Evolutionary conservation across 2,888 invertebrate species (phyloP).

Genomic region (Hanleya hanleyi): DNA sequence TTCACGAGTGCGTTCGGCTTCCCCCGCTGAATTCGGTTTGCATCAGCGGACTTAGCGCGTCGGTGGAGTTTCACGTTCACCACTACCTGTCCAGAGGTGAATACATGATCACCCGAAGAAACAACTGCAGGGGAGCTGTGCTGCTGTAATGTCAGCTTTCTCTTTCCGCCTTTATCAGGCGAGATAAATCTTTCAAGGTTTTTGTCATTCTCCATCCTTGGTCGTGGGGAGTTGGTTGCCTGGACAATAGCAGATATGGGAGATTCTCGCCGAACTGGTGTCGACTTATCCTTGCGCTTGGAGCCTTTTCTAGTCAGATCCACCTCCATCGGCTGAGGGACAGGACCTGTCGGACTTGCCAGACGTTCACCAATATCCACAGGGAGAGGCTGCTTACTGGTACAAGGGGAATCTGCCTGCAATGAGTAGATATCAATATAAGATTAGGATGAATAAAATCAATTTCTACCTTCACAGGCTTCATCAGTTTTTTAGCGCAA

Average conservation of each 20-base stretch:
- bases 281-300: neutral
- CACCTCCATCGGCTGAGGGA: neutral
- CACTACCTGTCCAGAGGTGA: too few relatives aligned
- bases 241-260: slow-evolving; percentile 34
- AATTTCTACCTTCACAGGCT: too few relatives aligned
- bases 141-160: neutral
- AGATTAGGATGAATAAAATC: too few relatives aligned
- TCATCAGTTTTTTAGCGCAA: too few relatives aligned
- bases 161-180: neutral
- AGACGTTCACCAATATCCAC: slow-evolving; percentile 47
- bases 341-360: slow-evolving; percentile 38
- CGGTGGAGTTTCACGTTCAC: neutral
- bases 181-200: neutral
- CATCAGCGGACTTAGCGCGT: slow-evolving; percentile 16
- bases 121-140: neutral
- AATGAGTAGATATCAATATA: neutral
- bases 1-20: slow-evolving; percentile 60
- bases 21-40: slow-evolving; percentile 46
- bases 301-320: neutral
- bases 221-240: too few relatives aligned
- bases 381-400: slow-evolving; percentile 18
- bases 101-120: too few relatives aligned
- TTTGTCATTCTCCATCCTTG: neutral
- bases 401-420: neutral
- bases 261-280: slow-evolving; percentile 5